These are phyloP conservation scores for Chesias legatella DNA, from an alignment of 2,888 invertebrate genomes.

Conservation along the genomic window DNA sequence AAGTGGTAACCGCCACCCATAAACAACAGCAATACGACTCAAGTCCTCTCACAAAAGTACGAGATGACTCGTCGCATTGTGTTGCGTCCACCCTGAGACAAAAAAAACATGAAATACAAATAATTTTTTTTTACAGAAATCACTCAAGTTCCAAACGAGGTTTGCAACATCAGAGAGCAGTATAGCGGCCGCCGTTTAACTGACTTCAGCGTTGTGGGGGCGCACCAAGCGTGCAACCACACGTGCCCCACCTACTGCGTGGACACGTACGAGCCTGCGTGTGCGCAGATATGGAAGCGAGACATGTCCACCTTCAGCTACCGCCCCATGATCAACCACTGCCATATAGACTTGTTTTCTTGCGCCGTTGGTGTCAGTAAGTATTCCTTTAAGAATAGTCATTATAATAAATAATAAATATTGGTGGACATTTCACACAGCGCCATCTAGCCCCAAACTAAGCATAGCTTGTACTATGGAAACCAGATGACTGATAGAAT, in stretches of 20 bases:
- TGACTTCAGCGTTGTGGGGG: constrained; percentile 59
- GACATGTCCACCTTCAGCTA: constrained; percentile 25
- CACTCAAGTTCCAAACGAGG: constrained; percentile 35
- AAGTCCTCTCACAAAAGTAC: no score
- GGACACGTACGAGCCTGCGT: constrained; percentile 61
- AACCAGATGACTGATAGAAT: no score
- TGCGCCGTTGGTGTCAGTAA: constrained; percentile 61
- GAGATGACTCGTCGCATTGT: no score
- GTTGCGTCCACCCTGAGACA: no score
- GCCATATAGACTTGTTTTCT: constrained; percentile 66
- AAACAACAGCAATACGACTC: no score
- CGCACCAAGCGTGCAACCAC: constrained; percentile 63
- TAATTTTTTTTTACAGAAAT: constrained; percentile 38
- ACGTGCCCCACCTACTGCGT: constrained; percentile 62
- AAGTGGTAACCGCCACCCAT: no score
- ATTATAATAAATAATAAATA: no score
- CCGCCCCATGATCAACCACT: constrained; percentile 64
- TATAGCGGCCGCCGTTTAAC: constrained; percentile 37
- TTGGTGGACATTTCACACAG: no score
- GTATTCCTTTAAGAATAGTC: constrained; percentile 30
- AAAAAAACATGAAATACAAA: background rate
- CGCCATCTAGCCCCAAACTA: no score
- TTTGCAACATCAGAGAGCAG: constrained; percentile 33
- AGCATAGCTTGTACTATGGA: no score
- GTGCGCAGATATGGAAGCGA: constrained; percentile 52